These are phyloP conservation scores for Pimephales promelas DNA, from an alignment of 2,113 vertebrate genomes.

Conservation along the genomic window DNA sequence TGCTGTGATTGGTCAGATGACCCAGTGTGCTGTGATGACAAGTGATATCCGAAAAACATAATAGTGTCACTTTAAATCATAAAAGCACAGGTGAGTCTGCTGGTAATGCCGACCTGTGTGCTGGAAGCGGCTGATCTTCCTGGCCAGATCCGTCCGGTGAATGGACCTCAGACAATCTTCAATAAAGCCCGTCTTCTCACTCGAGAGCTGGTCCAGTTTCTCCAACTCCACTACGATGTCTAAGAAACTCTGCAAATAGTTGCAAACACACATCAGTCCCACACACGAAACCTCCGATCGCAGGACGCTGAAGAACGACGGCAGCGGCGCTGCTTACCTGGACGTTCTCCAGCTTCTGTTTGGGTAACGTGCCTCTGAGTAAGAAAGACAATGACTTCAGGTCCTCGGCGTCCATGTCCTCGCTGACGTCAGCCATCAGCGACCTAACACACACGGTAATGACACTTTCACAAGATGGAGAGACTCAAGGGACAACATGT, in stretches of 20 bases:
- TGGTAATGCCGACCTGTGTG: no score
- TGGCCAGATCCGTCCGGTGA: constrained; percentile 83
- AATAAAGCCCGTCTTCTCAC: constrained; percentile 80
- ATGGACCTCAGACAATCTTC: constrained; percentile 80
- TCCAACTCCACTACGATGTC: constrained; percentile 86
- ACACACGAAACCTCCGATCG: not conserved
- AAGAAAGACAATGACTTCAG: constrained; percentile 83
- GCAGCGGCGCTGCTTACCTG: constrained; percentile 72
- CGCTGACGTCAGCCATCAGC: constrained; percentile 83
- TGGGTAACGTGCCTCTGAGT: constrained; percentile 68
- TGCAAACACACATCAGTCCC: not conserved
- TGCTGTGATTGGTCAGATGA: no score
- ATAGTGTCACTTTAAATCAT: not conserved
- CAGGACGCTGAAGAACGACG: not conserved
- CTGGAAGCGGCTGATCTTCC: constrained; percentile 80
- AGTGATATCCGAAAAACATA: no score
- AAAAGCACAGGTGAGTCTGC: no score
- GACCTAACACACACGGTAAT: constrained; percentile 74
- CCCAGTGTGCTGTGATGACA: no score
- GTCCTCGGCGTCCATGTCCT: constrained; percentile 80
- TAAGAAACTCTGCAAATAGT: constrained; percentile 83
- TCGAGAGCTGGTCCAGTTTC: constrained; percentile 81
- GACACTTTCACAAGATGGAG: no score
- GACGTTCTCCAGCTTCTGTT: constrained; percentile 72
- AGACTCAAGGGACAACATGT: no score